Conservation (phyloP, 2,113 vertebrate species). For the Shinisaurus crocodilurus region DNA sequence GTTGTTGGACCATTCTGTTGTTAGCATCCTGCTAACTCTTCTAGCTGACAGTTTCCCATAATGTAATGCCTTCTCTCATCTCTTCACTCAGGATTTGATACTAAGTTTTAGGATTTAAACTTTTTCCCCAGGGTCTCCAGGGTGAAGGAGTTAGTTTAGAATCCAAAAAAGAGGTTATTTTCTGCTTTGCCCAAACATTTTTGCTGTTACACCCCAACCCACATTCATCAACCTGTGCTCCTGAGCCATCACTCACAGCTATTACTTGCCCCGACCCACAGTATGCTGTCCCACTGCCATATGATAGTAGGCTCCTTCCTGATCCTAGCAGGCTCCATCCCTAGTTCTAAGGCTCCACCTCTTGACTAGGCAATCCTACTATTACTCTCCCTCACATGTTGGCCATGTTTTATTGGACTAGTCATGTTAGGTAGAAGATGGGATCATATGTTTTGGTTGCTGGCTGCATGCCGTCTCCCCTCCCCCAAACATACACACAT, state of each 20-base stretch:
- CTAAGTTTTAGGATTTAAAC: neutral
- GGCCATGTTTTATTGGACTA: neutral
- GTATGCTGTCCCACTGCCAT: neutral
- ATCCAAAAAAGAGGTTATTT: neutral
- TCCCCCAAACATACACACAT: too few relatives aligned
- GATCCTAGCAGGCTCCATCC: too few relatives aligned
- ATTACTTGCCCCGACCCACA: neutral
- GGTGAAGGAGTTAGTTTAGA: neutral
- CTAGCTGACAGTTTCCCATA: neutral
- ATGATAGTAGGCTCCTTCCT: neutral
- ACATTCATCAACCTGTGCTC: neutral
- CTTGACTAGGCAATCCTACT: neutral
- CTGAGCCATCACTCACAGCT: neutral
- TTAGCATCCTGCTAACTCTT: neutral
- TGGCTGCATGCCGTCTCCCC: neutral
- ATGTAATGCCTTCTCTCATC: neutral
- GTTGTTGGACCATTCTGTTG: neutral
- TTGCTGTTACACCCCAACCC: neutral
- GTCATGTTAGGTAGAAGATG: neutral
- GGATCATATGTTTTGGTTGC: neutral
- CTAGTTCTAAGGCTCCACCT: neutral
- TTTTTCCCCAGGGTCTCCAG: neutral
- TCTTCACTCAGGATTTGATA: neutral
- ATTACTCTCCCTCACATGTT: neutral
- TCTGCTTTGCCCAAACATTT: neutral